These are phyloP conservation scores for Ovis aries DNA, from an alignment of 2,113 vertebrate genomes.

Conservation along the genomic window ARS-UI_Ramb_v3.0 NC_056056.1:15480501-15481000, in stretches of 20 bases:
- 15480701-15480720: background rate
- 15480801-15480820: too few species aligned
- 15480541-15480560: background rate
- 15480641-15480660: background rate
- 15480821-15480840: too few species aligned
- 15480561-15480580: background rate
- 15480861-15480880: too few species aligned
- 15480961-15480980: too few species aligned
- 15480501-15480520: background rate
- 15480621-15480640: accelerated
- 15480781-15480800: background rate
- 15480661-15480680: background rate
- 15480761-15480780: background rate
- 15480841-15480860: too few species aligned
- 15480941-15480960: too few species aligned
- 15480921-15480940: too few species aligned
- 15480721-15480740: background rate
- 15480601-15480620: background rate
- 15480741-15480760: background rate
- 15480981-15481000: too few species aligned
- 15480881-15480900: too few species aligned
- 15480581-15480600: background rate
- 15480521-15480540: background rate
- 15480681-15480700: background rate
- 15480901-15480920: too few species aligned